phyloP scores from a whole-genome alignment of 1,140 invertebrate species.

The Trinorchestia longiramus region DNA sequence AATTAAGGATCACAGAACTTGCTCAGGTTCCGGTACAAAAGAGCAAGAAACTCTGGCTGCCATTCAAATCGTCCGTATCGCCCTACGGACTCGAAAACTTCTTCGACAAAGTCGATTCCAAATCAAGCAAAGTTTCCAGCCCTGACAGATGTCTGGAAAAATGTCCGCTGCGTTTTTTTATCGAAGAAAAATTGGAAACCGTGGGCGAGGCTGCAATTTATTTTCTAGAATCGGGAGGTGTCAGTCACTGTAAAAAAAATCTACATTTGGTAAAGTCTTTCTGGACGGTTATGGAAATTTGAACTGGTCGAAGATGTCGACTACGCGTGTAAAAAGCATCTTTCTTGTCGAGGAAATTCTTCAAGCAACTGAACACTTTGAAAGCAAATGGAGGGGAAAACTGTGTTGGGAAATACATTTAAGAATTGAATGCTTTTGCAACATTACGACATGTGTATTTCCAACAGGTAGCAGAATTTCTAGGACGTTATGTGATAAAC shows the following conservation, averaged over 20 bases:
- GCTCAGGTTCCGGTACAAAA: background rate
- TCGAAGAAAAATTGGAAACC: background rate
- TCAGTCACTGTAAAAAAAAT: background rate
- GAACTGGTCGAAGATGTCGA: background rate
- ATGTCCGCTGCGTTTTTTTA: background rate
- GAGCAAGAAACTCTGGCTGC: background rate
- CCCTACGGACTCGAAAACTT: background rate
- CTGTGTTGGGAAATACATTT: no score
- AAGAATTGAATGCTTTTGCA: no score
- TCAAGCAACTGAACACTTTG: background rate
- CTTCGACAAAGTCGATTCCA: background rate
- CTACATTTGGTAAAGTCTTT: slow-evolving; percentile 1
- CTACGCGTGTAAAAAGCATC: background rate
- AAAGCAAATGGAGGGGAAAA: background rate
- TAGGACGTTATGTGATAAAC: no score
- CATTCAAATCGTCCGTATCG: background rate
- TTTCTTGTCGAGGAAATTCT: background rate
- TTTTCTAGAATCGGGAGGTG: background rate
- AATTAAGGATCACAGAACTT: no score
- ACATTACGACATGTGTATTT: no score
- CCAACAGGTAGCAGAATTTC: no score
- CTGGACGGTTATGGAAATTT: background rate
- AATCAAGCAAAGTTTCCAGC: background rate
- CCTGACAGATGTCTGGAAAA: background rate
- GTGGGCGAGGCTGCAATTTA: background rate